Conservation (phyloP, 2,888 invertebrate species). For the Pristionchus arcanus region DNA sequence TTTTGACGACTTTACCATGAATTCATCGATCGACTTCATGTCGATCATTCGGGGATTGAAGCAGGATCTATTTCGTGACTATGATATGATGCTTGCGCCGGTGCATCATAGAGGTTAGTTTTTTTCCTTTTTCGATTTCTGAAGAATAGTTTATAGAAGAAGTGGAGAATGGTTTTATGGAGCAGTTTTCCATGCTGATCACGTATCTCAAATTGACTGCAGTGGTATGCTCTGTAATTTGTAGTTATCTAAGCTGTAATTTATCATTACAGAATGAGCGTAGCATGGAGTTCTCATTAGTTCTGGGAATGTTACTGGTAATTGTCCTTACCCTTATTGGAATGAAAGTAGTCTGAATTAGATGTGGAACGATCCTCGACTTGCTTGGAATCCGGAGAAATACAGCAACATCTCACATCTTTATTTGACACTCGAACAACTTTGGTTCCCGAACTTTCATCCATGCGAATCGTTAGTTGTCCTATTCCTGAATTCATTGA, state of each 20-base stretch:
- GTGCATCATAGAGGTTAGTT: constrained; percentile 25
- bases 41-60: not conserved
- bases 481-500: not conserved
- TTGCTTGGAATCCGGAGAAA: not conserved
- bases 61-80: not conserved
- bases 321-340: not conserved
- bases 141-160: not conserved
- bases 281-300: constrained; percentile 10
- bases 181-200: not conserved
- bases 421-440: not conserved
- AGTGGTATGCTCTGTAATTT: not conserved
- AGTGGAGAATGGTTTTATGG: not conserved
- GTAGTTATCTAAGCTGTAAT: no score
- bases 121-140: not conserved
- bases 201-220: constrained; percentile 1
- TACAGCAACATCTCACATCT: constrained; percentile 1
- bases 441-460: constrained; percentile 48
- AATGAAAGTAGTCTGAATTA: not conserved
- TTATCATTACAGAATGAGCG: not conserved
- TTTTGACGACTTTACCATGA: not conserved
- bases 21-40: constrained; percentile 7
- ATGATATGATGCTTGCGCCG: not conserved
- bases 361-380: constrained; percentile 26
- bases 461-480: constrained; percentile 19
- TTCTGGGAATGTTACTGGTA: constrained; percentile 26